Evolutionary conservation across 2,113 vertebrate genomes (phyloP), one percentile per base, ranked within the genome.

Genomic region (Panurus biarmicus): DNA sequence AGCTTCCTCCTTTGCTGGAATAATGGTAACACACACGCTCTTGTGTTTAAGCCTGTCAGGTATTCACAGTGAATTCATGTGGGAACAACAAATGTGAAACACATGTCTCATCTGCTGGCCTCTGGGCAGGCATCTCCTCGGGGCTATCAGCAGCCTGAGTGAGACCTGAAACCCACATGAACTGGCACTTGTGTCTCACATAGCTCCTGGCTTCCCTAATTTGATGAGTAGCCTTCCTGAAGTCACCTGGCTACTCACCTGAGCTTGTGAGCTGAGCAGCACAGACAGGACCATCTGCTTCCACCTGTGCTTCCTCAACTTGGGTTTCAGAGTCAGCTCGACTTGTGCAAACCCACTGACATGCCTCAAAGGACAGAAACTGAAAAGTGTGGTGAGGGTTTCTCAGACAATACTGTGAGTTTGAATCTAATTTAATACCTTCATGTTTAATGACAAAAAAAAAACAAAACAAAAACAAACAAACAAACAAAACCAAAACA

Each of bases 241-340:
- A 54, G 67, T 70, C 54, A 73, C 5, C 16, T 5, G 13, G 42
- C 62, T n/a, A 20, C 64, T 65, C 54, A 65, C n/a, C 62, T 14
- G 69, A 71, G 40, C 12, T 26, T 47, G 18, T 0, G 6, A 66
- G 64, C 35, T 2, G 13, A 50, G 77, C 23, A 7, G 26, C 0
- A 1, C 29, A 25, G 47, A 53, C 9, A 18, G 7, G 58, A 47
- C 89, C 10, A 4, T 25, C 4, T 1, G 33, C 78, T 90, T 58
- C 60, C 51, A 9, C 47, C 57, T 42, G n/a, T 0, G 2, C 28
- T 74, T 23, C 56, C 72, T 51, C 11, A 71, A 51, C 0, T 0
- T 0, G 0, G 3, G 33, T n/a, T 60, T 61, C 42, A 11, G 42
- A 62, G 53, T 61, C 57, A 33, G 53, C 28, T 78, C 0, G 0